Evolutionary conservation across 2,888 invertebrate genomes (phyloP).

Genomic region (Brenthis hecate): DNA sequence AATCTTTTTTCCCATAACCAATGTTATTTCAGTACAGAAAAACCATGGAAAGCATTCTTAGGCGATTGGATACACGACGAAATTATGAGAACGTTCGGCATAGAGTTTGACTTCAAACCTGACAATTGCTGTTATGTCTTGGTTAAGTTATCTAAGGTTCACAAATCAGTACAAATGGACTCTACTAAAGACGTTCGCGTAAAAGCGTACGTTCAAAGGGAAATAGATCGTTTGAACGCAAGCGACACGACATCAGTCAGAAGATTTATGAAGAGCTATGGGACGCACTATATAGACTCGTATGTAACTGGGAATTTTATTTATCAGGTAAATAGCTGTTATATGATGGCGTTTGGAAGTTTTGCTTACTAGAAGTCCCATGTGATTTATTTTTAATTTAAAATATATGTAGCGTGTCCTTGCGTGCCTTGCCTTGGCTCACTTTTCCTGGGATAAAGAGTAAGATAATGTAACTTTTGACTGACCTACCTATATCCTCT

Average conservation of each 20-base stretch:
- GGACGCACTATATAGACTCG: constrained; percentile 93
- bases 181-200: constrained; percentile 82
- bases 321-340: constrained; percentile 86
- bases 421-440: no score
- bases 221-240: constrained; percentile 83
- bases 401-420: no score
- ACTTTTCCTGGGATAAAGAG: no score
- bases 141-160: constrained; percentile 85
- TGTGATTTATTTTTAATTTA: neutral
- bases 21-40: constrained; percentile 75
- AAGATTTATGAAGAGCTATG: constrained; percentile 90
- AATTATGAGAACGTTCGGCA: constrained; percentile 90
- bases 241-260: constrained; percentile 88
- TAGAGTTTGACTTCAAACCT: constrained; percentile 84
- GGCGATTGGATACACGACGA: constrained; percentile 92
- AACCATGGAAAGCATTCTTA: constrained; percentile 93
- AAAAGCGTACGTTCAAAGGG: constrained; percentile 85
- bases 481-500: no score
- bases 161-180: constrained; percentile 85
- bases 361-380: no score
- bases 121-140: constrained; percentile 90
- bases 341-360: no score
- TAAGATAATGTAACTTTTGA: no score
- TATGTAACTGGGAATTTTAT: constrained; percentile 93
- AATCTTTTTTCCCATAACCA: constrained; percentile 18